phyloP scores from a whole-genome alignment of 2,113 vertebrate genomes.

The Labeo catla region DNA sequence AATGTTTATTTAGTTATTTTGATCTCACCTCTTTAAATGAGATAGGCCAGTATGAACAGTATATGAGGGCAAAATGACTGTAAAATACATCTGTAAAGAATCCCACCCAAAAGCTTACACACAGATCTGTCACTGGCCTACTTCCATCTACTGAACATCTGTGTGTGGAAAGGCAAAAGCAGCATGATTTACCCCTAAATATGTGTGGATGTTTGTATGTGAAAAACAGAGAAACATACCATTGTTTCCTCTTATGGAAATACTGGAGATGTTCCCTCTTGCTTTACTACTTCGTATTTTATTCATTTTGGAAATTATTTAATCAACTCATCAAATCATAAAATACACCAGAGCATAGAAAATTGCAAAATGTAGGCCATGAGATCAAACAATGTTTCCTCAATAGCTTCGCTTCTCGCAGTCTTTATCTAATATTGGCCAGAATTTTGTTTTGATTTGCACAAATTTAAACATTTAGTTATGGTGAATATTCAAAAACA shows the following conservation, averaged over 20 bases:
- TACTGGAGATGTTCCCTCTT: neutral
- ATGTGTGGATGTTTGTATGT: neutral
- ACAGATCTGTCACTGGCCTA: slow-evolving; percentile 31
- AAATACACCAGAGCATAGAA: neutral
- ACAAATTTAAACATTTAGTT: neutral
- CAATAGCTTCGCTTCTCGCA: neutral
- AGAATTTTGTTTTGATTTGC: neutral
- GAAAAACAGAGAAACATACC: neutral
- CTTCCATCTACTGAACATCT: slow-evolving; percentile 31
- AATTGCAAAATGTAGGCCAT: neutral
- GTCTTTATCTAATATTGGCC: neutral
- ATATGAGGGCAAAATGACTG: neutral
- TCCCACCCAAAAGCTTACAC: slow-evolving; percentile 1
- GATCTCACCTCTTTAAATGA: neutral
- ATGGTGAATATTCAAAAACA: neutral
- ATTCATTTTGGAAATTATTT: neutral
- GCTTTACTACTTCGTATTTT: neutral
- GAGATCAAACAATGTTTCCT: neutral
- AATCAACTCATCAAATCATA: neutral
- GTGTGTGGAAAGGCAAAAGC: slow-evolving; percentile 17
- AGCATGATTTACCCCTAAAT: slow-evolving; percentile 22
- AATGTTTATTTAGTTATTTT: neutral
- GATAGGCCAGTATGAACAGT: neutral
- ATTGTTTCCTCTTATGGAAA: neutral
- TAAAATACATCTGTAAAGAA: neutral